phyloP scores from a whole-genome alignment of 2,797 vertebrate genomes.

The Peromyscus eremicus region DNA sequence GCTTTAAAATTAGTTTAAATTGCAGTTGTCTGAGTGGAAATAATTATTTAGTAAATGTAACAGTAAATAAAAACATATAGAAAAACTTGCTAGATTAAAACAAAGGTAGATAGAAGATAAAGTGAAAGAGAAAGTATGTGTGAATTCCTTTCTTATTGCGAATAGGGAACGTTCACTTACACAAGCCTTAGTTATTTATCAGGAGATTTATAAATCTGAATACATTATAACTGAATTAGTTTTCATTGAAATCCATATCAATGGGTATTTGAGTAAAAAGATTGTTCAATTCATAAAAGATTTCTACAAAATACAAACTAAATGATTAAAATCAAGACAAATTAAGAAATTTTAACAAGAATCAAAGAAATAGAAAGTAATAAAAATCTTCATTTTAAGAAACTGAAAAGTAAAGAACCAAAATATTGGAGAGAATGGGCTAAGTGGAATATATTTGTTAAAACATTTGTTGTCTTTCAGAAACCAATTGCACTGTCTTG shows the following conservation, averaged over 20 bases:
- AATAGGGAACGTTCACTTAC: not conserved
- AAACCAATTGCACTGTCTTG: not conserved
- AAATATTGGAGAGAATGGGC: not conserved
- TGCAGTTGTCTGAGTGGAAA: not conserved
- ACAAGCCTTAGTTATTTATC: not conserved
- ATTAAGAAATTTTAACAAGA: not conserved
- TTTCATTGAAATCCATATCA: not conserved
- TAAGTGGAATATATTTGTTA: not conserved
- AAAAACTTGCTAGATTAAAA: accelerated
- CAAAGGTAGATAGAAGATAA: not conserved
- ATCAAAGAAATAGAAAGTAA: not conserved
- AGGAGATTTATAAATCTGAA: not conserved
- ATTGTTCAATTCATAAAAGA: not conserved
- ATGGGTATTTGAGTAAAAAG: not conserved
- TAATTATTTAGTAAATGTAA: conserved; percentile 5
- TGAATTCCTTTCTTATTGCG: not conserved
- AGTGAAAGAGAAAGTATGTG: not conserved
- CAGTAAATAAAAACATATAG: not conserved
- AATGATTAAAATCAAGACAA: not conserved
- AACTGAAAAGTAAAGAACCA: not conserved
- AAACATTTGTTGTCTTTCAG: not conserved
- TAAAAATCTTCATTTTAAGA: not conserved
- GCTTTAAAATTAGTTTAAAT: not conserved
- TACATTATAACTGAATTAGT: not conserved
- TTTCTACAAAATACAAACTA: not conserved